Evolutionary conservation across 2,888 invertebrate species (phyloP).

Genomic region (Apodemia duryi): DNA sequence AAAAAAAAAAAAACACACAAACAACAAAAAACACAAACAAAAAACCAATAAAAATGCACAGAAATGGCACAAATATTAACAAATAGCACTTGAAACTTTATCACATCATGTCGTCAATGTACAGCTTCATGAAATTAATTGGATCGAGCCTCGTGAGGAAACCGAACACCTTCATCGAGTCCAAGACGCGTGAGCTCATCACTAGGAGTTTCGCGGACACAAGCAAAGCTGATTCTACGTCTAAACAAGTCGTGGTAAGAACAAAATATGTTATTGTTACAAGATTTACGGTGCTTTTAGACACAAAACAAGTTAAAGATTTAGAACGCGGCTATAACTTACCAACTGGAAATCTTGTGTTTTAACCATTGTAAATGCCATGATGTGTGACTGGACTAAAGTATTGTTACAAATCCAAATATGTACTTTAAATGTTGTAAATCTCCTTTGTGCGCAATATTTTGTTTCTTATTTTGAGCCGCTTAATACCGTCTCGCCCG

Average conservation of each 20-base stretch:
- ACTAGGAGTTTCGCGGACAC: conserved; percentile 47
- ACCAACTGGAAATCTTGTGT: no score
- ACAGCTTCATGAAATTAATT: conserved; percentile 41
- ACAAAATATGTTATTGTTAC: conserved; percentile 1
- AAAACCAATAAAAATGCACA: conserved; percentile 42
- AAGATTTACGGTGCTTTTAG: no score
- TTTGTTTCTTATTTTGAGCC: no score
- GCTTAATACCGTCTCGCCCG: no score
- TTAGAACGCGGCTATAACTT: no score
- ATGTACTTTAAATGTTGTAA: no score
- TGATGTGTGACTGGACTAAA: no score
- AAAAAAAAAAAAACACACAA: no score
- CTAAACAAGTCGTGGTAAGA: conserved; percentile 49
- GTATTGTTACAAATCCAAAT: no score
- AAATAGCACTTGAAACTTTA: conserved; percentile 12
- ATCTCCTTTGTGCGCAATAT: no score
- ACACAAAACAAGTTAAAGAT: no score
- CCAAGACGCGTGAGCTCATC: conserved; percentile 11
- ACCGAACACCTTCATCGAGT: conserved; percentile 18
- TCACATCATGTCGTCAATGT: conserved; percentile 42
- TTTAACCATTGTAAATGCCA: no score
- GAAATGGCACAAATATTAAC: conserved; percentile 31
- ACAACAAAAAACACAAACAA: conserved; percentile 34
- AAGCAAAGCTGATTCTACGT: conserved; percentile 41
- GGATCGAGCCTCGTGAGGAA: conserved; percentile 28